Base-by-base conservation (phyloP, 1,140 invertebrate species). In the Stegodyphus mimosarum region DNA sequence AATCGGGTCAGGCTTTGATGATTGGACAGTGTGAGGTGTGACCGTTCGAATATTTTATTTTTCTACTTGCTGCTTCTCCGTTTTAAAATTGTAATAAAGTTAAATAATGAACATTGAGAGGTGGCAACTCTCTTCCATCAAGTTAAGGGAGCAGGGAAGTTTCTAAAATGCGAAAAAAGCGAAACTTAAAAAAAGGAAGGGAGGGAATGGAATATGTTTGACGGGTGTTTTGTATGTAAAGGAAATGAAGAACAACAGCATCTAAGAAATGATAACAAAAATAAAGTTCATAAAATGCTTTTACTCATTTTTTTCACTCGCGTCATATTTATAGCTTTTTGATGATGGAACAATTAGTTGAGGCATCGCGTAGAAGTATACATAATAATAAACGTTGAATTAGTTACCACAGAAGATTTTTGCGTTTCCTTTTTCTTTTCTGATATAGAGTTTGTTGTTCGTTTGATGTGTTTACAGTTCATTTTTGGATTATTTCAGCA, bases 11-110 rank as follows among this genome's bases (percentile, higher is more conserved):
- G 53, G 18, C 80, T 10, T 83, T 53, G 60, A 50, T 18, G 71
- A 83, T 83, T 83, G 72, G 72, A 75, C 63, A 17, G 60, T 51
- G 33, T n/a, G 60, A 83, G 72, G 80, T 83, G 80, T 83, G 72
- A 83, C 80, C 70, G 60, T 18, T 60, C 17, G 52, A 7, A 18
- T 55, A 50, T 60, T 60, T 60, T 60, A 60, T 9, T 60, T 60
- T 60, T 60, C 15, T 60, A 11, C 15, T 60, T 15, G 9, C 55
- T 60, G 9, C 5, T 60, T 60, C 55, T 60, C 55, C 55, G 17
- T 76, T 51, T 18, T 50, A 64, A 67, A 49, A 77, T 77, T 77
- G 10, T 67, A 77, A 77, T 77, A 53, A 77, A 72, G 63, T 77
- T 67, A 52, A 15, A 55, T 33, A 33, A 79, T 70, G 55, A 79